A percentile compares a stretch with the other conserved stretches of the same genome.
These are phyloP conservation scores for Pandemis heparana DNA, from an alignment of 2,888 invertebrate species.

Conservation along the genomic window DNA sequence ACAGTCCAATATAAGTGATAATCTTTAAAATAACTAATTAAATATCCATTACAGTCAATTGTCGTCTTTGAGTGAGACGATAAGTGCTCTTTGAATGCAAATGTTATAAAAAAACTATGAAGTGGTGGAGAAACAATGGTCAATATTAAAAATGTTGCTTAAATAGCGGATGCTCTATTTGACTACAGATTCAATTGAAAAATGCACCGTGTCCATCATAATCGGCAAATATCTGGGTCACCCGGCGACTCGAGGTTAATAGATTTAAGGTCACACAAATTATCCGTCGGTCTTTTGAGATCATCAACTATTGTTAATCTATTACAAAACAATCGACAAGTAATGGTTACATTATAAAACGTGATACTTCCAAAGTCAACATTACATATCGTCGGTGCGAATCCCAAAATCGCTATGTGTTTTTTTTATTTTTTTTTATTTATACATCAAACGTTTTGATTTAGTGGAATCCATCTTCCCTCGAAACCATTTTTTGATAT, in stretches of 20 bases:
- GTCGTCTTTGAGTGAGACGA: background rate
- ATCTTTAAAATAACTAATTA: background rate
- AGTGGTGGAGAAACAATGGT: background rate
- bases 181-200: conserved; percentile 60
- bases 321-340: background rate
- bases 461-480: no score
- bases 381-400: no score
- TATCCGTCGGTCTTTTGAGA: conserved; percentile 48
- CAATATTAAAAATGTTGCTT: conserved; percentile 40
- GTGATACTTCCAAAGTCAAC: no score
- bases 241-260: conserved; percentile 61
- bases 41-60: background rate
- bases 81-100: background rate
- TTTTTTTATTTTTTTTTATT: no score
- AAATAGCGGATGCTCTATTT: conserved; percentile 48
- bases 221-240: conserved; percentile 64
- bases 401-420: no score
- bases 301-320: conserved; percentile 42
- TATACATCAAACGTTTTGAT: no score
- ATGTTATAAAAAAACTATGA: background rate
- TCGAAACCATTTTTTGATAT: no score
- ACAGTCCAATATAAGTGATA: background rate
- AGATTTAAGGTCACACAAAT: conserved; percentile 60
- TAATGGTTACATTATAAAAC: no score
- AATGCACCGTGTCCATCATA: conserved; percentile 60